Conservation (phyloP, 1,140 invertebrate species). For the Pararge aegeria region DNA sequence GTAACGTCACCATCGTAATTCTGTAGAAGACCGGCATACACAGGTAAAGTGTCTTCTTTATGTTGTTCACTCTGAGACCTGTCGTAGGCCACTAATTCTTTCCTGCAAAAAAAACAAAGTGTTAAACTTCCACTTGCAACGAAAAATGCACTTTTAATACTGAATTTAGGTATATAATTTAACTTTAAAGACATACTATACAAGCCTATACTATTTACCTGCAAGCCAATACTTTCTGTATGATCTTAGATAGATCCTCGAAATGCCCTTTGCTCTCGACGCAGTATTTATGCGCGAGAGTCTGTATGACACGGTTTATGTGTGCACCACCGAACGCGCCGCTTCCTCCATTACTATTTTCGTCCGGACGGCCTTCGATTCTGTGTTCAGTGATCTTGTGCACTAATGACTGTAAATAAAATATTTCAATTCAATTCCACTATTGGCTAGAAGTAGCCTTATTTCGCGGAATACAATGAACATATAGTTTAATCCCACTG, state of each 20-base stretch:
- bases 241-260: constrained; percentile 97
- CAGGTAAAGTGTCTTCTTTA: constrained; percentile 75
- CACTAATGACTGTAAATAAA: constrained; percentile 81
- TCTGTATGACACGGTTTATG: constrained; percentile 91
- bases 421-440: no score
- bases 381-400: constrained; percentile 89
- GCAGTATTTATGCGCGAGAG: constrained; percentile 95
- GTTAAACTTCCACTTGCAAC: no score
- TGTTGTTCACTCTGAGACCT: constrained; percentile 84
- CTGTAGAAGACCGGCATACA: constrained; percentile 67
- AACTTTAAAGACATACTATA: no score
- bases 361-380: constrained; percentile 81
- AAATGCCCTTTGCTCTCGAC: constrained; percentile 96
- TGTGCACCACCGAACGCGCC: constrained; percentile 80
- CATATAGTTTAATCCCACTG: no score
- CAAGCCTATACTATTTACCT: no score
- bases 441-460: no score
- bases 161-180: no score
- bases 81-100: constrained; percentile 96
- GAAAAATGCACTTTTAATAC: no score
- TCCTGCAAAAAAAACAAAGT: constrained; percentile 59
- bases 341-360: constrained; percentile 79
- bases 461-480: no score
- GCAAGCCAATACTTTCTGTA: constrained; percentile 94
- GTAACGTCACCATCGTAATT: constrained; percentile 67